Base-by-base conservation (phyloP, 2,113 vertebrate genomes). In the Cottus gobio region DNA sequence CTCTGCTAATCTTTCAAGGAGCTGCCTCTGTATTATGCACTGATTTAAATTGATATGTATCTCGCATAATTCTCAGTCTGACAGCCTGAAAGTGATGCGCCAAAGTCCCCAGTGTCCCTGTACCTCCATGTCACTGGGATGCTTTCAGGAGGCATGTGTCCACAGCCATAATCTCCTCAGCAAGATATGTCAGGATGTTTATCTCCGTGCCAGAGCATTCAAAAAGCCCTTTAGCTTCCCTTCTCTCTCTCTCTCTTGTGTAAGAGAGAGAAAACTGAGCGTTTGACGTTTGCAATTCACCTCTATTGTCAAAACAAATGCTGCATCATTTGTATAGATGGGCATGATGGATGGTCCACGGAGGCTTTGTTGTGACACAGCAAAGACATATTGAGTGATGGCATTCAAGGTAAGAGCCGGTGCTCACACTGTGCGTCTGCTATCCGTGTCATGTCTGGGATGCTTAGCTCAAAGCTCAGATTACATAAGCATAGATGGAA, bases 131-230 rank as follows among this genome's bases (percentile, higher is more conserved):
- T 80, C 77, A 68, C 16, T 70, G 26, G 44, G 64, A 70, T 26
- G 50, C 67, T 67, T 34, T 85, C 71, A 75, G 68, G 71, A 71
- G 80, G 64, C 44, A 3, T 68, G 69, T 71, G 82, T 75, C 64
- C 78, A 24, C 39, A 46, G 80, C 66, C 69, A 76, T 85, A 73
- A 82, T 89, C 78, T 83, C 52, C 61, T 69, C 75, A 65, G 83
- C 34, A 16, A 28, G 68, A 81, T 37, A 44, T 69, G 75, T 85
- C 84, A 56, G 34, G 85, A 79, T 85, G 71, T 75, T 75, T 87
- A 90, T 87, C 86, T 85, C 20, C 0, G n/a, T 75, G 82, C 62
- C 75, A 57, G 60, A 37, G 60, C 72, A 56, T 82, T 80, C 28
- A 84, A 75, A 84, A 73, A 62, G 58, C 71, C 71, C 61, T 39